These are phyloP conservation scores for Peucedramus taeniatus DNA, from an alignment of 2,113 vertebrate species.

Conservation along the genomic window DNA sequence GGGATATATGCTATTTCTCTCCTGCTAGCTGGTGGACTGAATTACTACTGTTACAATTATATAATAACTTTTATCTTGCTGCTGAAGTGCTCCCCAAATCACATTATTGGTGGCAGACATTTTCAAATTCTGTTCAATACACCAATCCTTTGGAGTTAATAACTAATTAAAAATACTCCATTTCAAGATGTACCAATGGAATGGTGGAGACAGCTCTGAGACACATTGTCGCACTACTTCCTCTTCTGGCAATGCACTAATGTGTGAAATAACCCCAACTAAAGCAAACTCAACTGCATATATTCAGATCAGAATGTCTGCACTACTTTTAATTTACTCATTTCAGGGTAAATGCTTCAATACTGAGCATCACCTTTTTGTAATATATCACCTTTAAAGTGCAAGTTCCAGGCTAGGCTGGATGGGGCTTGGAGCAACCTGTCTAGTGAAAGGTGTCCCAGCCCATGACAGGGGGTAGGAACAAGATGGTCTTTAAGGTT, in stretches of 20 bases:
- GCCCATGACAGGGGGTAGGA: neutral
- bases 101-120: neutral
- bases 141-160: neutral
- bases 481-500: neutral
- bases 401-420: rapidly evolving
- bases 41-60: neutral
- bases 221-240: neutral
- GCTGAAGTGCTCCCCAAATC: neutral
- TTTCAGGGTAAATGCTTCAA: neutral
- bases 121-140: neutral
- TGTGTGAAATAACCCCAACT: neutral
- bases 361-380: neutral
- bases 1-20: neutral
- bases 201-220: neutral
- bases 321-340: neutral
- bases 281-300: neutral
- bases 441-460: neutral
- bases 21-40: neutral
- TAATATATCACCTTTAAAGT: neutral
- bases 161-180: neutral
- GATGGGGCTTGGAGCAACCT: neutral
- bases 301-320: neutral
- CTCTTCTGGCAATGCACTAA: neutral
- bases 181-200: neutral
- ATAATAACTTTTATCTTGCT: neutral